Evolutionary conservation across 2,113 vertebrate genomes (phyloP).

Genomic region (Hypanus sabinus): DNA sequence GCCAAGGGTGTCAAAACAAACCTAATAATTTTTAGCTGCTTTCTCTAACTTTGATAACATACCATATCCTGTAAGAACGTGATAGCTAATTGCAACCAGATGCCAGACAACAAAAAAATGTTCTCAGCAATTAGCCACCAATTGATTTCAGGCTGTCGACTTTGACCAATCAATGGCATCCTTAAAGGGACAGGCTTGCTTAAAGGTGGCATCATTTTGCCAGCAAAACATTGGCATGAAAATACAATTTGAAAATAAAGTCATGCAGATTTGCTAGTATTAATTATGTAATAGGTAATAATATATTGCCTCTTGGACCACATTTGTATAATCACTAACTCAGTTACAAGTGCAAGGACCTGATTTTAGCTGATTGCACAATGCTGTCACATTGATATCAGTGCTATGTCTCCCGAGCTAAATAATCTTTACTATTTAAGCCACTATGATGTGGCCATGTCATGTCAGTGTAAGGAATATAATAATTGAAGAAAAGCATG

Average conservation of each 20-base stretch:
- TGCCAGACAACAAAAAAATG: neutral
- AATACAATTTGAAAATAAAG: neutral
- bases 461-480: neutral
- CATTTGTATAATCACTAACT: neutral
- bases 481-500: neutral
- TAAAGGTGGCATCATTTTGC: neutral
- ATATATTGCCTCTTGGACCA: neutral
- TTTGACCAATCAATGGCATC: neutral
- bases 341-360: neutral
- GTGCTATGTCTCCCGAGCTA: neutral
- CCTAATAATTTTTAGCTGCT: neutral
- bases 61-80: neutral
- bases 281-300: neutral
- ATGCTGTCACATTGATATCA: neutral
- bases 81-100: neutral
- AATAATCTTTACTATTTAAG: neutral
- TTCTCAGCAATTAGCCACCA: neutral
- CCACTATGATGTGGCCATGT: neutral
- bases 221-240: neutral
- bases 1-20: neutral
- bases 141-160: constrained; percentile 3
- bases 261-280: neutral
- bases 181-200: neutral
- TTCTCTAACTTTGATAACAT: neutral
- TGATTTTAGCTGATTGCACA: neutral